Percentiles rank a stretch among this genome's conserved stretches.
Evolutionary conservation across 2,797 vertebrate genomes (phyloP).

Genomic region (Clamator glandarius): DNA sequence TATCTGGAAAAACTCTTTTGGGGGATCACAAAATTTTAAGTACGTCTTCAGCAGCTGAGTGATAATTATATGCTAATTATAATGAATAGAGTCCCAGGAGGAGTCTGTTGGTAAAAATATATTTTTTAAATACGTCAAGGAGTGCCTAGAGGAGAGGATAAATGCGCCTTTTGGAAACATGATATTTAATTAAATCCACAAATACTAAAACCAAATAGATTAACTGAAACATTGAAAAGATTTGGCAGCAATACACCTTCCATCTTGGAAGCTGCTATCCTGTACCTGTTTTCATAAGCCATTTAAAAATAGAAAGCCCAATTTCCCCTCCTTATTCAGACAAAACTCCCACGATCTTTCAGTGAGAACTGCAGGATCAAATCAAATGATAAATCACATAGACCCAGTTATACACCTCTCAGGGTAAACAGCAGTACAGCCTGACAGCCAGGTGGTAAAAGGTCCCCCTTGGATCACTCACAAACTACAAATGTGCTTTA

Average conservation of each 20-base stretch:
- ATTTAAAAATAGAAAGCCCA: conserved; percentile 51
- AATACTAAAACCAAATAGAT: conserved; percentile 38
- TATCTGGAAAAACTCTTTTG: neutral
- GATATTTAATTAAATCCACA: conserved; percentile 34
- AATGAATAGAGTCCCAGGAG: conserved; percentile 32
- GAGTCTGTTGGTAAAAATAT: conserved; percentile 56
- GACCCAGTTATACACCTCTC: neutral
- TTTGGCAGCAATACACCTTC: neutral
- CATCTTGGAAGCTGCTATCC: conserved; percentile 26
- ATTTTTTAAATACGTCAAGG: conserved; percentile 65
- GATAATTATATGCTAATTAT: conserved; percentile 70
- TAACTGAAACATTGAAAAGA: conserved; percentile 11
- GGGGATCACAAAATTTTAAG: conserved; percentile 53
- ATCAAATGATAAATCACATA: neutral
- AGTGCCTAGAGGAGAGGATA: conserved; percentile 54
- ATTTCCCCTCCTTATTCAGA: conserved; percentile 30
- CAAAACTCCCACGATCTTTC: neutral
- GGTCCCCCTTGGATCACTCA: neutral
- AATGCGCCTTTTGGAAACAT: neutral
- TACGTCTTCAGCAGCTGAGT: conserved; percentile 47
- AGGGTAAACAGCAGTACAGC: neutral
- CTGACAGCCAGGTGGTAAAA: neutral
- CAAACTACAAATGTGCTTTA: neutral
- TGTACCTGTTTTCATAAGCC: conserved; percentile 1
- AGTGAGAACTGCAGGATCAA: neutral